Evolutionary conservation across 2,888 invertebrate species (phyloP), one percentile per base, ranked within the genome.

Genomic region (Catocala fraxini): DNA sequence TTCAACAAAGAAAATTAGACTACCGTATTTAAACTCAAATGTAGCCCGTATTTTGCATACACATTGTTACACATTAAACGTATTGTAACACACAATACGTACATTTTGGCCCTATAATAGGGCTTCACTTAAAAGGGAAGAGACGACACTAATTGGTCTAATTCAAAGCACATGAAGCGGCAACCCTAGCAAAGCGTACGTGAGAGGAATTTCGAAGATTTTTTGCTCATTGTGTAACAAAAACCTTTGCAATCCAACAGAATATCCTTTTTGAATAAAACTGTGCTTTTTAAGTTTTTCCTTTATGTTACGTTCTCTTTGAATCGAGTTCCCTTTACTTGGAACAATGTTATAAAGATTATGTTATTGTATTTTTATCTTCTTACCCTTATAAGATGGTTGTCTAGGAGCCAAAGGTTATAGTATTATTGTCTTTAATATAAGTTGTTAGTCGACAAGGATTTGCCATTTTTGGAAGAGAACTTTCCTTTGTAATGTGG

Each of bases 141-240:
- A 64, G 61, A 56, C 15, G 12, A 56, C 58, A 65, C 67, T 66
- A 75, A 76, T 71, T 78, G 67, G 58, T 64, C 63, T 71, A 73
- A 76, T 78, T 65, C 71, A 25, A 63, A 55, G 56, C 52, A 56
- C 54, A 67, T 56, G 56, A 66, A 67, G 48, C 64, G 66, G 56
- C 75, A 73, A 56, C 73, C 68, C 61, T 65, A 59, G 60, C 45
- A 13, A 43, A 58, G 51, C 54, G 39, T 63, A 75, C 79, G 77
- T 79, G 79, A 71, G 51, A 11, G 11, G 73, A 78, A 78, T 78
- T 63, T 43, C 46, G 59, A 58, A 47, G 53, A 45, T 67, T 76
- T 75, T 79, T 73, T 61, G 46, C 60, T 65, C 65, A 55, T 66
- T 71, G 45, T 55, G 54, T 61, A 57, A 70, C 63, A 56, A 71